Evolutionary conservation across 2,113 vertebrate genomes (phyloP), one percentile per base, ranked within the genome.

Genomic region (Ptyas mucosa): DNA sequence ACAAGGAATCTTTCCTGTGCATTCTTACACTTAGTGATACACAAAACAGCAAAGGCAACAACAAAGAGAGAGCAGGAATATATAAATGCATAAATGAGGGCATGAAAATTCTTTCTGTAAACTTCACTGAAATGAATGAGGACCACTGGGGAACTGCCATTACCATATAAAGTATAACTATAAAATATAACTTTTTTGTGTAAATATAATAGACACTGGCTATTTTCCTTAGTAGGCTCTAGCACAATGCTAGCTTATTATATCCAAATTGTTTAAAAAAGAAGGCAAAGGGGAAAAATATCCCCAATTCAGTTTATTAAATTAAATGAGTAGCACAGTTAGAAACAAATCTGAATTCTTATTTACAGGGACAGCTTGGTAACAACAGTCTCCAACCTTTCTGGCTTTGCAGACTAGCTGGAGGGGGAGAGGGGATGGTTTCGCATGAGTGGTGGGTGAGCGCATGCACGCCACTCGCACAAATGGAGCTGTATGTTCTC

Each of bases 301-400:
- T 93, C 26, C 26, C 53, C 54, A 91, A 75, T 91, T 95, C 91
- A 92, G 10, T 1, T 69, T 94, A 24, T 88, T 92, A 95, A 97
- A 94, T 69, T 96, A 94, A 93, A 95, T 90, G 91, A 93, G 93
- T 95, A 93, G 61, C 90, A 61, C 54, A 89, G 91, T 95, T 96
- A 93, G 91, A 96, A 95, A 93, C 91, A 93, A 90, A 93, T 61
- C 29, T 91, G 86, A 91, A 94, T 96, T 29, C 23, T 86, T 57
- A 23, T 12, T 94, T 92, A 34, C 90, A 94, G 34, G 91, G 53
- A 18, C 64, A 69, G 29, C 29, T 69, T 69, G 29, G n/a, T 34
- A 69, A n/a, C 9, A 61, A 26, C 8, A 0, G 10, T 61, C 3
- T 61, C 58, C 58, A 61, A 61, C 8, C 23, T 61, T 61, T 26